A percentile compares a stretch with the other conserved stretches of the same genome.
Evolutionary conservation across 2,113 vertebrate genomes (phyloP).

Genomic region (Muntiacus reevesi): DNA sequence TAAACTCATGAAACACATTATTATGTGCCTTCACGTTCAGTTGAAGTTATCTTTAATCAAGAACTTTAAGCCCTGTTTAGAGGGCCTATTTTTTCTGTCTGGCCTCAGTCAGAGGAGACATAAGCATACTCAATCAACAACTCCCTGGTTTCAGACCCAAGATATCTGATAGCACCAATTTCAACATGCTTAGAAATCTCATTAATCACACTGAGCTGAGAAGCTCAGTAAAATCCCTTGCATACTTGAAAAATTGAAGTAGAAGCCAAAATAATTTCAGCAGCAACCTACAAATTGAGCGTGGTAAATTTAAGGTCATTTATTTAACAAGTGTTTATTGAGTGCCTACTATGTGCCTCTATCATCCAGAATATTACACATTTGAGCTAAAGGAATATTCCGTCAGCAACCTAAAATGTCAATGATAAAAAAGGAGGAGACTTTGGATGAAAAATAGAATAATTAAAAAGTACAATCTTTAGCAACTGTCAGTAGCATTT

Average conservation of each 20-base stretch:
- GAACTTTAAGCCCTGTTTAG: neutral
- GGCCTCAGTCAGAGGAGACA: slow-evolving; percentile 4
- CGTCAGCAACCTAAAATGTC: neutral
- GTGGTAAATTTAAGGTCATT: neutral
- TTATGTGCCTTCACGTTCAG: neutral
- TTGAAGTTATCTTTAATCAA: neutral
- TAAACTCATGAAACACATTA: neutral
- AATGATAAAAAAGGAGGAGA: slow-evolving; percentile 27
- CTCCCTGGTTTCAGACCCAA: neutral
- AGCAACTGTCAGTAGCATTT: slow-evolving; percentile 51
- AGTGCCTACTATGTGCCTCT: neutral
- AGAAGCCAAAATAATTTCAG: slow-evolving; percentile 35
- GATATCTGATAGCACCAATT: neutral
- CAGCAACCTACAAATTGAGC: neutral
- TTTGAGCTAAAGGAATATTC: neutral
- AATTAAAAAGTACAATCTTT: slow-evolving; percentile 68
- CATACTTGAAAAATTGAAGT: slow-evolving; percentile 11
- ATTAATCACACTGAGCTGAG: slow-evolving; percentile 33
- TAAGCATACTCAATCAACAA: slow-evolving; percentile 9
- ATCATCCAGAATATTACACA: neutral
- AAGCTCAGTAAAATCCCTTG: slow-evolving; percentile 10
- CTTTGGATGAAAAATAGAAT: slow-evolving; percentile 40
- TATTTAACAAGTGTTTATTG: neutral
- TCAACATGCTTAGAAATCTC: slow-evolving; percentile 46
- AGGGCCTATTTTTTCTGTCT: neutral